These are phyloP conservation scores for Sebastes hubbsi DNA, from an alignment of 2,797 vertebrate species.

Conservation along the genomic window DNA sequence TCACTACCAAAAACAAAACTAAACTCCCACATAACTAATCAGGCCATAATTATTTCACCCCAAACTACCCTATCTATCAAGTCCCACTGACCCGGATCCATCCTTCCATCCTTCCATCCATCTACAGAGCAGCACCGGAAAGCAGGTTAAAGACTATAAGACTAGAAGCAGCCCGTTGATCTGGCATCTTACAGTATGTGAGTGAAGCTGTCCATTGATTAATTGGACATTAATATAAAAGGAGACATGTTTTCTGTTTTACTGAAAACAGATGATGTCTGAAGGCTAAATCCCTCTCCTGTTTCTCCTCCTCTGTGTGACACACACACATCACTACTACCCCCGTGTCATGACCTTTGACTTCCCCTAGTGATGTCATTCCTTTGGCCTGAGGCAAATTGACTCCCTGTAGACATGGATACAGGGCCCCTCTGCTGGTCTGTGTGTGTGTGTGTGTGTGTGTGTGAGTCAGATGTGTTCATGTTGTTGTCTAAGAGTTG, in stretches of 20 bases:
- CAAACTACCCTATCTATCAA: too few relatives aligned
- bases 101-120: too few relatives aligned
- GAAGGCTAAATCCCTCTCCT: not conserved
- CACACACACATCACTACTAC: not conserved
- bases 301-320: not conserved
- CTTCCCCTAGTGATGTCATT: constrained; percentile 44
- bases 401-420: constrained; percentile 36
- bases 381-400: constrained; percentile 43
- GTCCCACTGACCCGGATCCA: too few relatives aligned
- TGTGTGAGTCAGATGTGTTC: constrained; percentile 37
- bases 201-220: not conserved
- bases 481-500: constrained; percentile 10
- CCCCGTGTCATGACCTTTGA: constrained; percentile 40
- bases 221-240: not conserved
- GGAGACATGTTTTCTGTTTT: not conserved
- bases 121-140: too few relatives aligned
- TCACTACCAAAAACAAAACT: too few relatives aligned
- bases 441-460: not conserved
- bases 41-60: too few relatives aligned
- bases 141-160: too few relatives aligned
- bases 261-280: not conserved
- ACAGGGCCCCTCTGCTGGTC: constrained; percentile 34
- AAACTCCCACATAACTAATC: too few relatives aligned
- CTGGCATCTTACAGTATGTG: not conserved
- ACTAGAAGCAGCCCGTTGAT: not conserved